phyloP scores from a whole-genome alignment of 1,140 invertebrate species.

The Drosophila virilis region DNA sequence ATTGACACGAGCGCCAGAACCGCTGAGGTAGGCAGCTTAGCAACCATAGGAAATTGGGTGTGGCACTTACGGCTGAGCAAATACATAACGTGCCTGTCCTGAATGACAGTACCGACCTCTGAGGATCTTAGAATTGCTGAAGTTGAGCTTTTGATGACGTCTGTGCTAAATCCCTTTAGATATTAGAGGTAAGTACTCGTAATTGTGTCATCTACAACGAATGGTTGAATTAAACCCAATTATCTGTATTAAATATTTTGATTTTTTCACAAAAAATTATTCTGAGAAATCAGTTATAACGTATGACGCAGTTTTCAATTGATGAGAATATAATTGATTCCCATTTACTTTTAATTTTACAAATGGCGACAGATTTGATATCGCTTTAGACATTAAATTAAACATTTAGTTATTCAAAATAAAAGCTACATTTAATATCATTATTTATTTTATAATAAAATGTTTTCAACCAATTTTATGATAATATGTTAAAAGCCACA shows the following conservation, averaged over 20 bases:
- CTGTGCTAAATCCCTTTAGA: slow-evolving; percentile 3
- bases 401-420: no score
- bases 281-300: no score
- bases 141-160: neutral
- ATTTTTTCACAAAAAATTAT: no score
- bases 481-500: no score
- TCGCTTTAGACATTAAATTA: no score
- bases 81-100: neutral
- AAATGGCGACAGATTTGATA: no score
- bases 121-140: neutral
- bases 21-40: neutral
- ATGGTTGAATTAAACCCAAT: neutral
- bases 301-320: no score
- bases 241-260: neutral
- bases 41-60: slow-evolving; percentile 7
- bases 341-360: no score
- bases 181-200: neutral
- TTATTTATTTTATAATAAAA: no score
- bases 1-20: neutral
- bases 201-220: neutral
- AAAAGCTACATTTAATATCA: no score
- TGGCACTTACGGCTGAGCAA: neutral
- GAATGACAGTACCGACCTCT: neutral
- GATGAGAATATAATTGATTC: no score
- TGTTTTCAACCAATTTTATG: no score